A percentile compares a stretch with the other conserved stretches of the same genome.
Evolutionary conservation across 2,797 vertebrate genomes (phyloP).

Genomic region (Trachops cirrhosus): DNA sequence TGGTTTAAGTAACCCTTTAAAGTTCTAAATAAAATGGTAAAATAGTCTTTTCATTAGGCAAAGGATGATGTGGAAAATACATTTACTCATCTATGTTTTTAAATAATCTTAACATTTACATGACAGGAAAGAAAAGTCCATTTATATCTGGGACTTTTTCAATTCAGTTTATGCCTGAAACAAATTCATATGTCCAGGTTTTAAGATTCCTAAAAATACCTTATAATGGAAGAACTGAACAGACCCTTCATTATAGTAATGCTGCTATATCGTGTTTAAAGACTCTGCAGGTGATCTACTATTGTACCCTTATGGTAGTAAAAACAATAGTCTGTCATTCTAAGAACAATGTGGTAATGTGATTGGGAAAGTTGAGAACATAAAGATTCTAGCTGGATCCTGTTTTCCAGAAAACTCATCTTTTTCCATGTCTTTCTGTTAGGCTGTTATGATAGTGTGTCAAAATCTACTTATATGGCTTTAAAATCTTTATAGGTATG

Average conservation of each 20-base stretch:
- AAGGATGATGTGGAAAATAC: not conserved
- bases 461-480: not conserved
- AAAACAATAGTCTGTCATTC: not conserved
- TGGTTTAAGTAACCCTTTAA: slow-evolving; percentile 15
- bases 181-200: slow-evolving; percentile 10
- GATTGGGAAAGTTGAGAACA: not conserved
- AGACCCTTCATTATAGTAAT: not conserved
- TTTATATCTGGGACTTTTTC: slow-evolving; percentile 29
- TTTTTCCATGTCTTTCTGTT: slow-evolving; percentile 21
- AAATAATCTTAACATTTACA: not conserved
- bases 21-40: not conserved
- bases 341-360: not conserved
- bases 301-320: not conserved
- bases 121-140: not conserved
- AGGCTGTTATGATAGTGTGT: not conserved
- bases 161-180: slow-evolving; percentile 25
- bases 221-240: slow-evolving; percentile 6
- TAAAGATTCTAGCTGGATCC: not conserved
- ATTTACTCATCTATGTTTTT: not conserved
- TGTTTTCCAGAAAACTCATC: not conserved
- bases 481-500: not conserved
- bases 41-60: not conserved
- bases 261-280: not conserved
- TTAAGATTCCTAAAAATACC: slow-evolving; percentile 29
- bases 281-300: not conserved